Conservation (phyloP, 2,888 invertebrate species). For the Cheilosia variabilis region DNA sequence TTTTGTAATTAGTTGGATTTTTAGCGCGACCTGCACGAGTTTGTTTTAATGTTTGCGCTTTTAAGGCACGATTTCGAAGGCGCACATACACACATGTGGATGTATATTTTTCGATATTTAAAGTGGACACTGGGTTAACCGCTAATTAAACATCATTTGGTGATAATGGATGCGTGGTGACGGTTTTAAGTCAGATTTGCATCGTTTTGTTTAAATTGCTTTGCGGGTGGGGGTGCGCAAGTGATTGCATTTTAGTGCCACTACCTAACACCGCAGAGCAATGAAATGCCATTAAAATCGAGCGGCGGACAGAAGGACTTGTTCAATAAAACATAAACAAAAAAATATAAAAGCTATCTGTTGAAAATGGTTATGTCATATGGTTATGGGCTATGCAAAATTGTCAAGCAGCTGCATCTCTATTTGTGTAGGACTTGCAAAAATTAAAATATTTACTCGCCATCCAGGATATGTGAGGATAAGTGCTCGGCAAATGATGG, state of each 20-base stretch:
- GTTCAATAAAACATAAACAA: neutral
- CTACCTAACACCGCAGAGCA: slow-evolving; percentile 8
- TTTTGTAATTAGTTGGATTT: slow-evolving; percentile 72
- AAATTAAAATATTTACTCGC: too few relatives aligned
- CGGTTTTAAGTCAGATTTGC: slow-evolving; percentile 70
- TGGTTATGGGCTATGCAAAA: too few relatives aligned
- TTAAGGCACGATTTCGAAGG: slow-evolving; percentile 7
- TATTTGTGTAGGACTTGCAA: too few relatives aligned
- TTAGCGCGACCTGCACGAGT: slow-evolving; percentile 59
- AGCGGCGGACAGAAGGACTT: neutral
- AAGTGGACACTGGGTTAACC: slow-evolving; percentile 70
- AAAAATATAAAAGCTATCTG: too few relatives aligned
- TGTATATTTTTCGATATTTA: slow-evolving; percentile 59
- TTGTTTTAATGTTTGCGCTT: slow-evolving; percentile 42
- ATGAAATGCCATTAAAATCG: slow-evolving; percentile 28
- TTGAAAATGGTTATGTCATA: too few relatives aligned
- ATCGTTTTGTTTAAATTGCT: slow-evolving; percentile 69
- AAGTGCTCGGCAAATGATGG: too few relatives aligned
- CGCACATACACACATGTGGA: neutral
- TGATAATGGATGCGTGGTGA: slow-evolving; percentile 69
- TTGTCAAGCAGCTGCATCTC: too few relatives aligned
- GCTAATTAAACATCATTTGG: slow-evolving; percentile 75
- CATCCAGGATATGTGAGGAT: too few relatives aligned
- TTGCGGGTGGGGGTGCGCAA: slow-evolving; percentile 5
- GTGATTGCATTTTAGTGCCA: slow-evolving; percentile 40